Percentiles rank a stretch among this genome's conserved stretches.
These are phyloP conservation scores for Jaculus jaculus DNA, from an alignment of 2,113 vertebrate species.

Conservation along the genomic window DNA sequence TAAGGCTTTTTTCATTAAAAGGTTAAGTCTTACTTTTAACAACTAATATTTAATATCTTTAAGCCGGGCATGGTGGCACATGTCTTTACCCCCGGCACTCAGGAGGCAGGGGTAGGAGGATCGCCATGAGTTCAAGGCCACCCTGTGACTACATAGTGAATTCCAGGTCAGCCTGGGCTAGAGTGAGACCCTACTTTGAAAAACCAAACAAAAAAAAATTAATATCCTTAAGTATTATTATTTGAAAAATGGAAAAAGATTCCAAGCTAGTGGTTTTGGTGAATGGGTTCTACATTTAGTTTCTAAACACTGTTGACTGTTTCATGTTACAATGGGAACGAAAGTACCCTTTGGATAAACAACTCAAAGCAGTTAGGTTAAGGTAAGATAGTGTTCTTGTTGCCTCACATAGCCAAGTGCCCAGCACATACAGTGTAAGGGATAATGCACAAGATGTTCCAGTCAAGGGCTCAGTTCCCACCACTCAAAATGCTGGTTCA, in stretches of 20 bases:
- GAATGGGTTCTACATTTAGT: constrained; percentile 27
- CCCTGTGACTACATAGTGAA: too few relatives aligned
- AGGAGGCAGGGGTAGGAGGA: too few relatives aligned
- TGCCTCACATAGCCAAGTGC: neutral
- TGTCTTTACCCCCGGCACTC: too few relatives aligned
- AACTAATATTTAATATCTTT: neutral
- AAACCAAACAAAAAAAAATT: too few relatives aligned
- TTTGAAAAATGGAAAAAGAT: constrained; percentile 12
- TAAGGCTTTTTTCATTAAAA: neutral
- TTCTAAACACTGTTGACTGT: neutral
- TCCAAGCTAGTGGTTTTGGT: neutral
- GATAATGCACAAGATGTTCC: constrained; percentile 20
- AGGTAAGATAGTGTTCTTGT: neutral
- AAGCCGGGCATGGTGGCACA: too few relatives aligned
- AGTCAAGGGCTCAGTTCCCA: neutral
- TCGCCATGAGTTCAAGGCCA: too few relatives aligned
- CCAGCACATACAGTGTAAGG: neutral
- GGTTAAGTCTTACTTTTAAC: constrained; percentile 1
- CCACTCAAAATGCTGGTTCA: neutral
- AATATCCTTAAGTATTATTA: neutral
- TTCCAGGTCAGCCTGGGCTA: too few relatives aligned
- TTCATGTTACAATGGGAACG: neutral
- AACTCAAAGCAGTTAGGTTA: constrained; percentile 12
- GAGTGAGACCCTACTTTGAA: too few relatives aligned
- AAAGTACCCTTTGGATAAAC: constrained; percentile 33